Evolutionary conservation across 2,113 vertebrate species (phyloP).

Genomic region (Agapornis roseicollis): DNA sequence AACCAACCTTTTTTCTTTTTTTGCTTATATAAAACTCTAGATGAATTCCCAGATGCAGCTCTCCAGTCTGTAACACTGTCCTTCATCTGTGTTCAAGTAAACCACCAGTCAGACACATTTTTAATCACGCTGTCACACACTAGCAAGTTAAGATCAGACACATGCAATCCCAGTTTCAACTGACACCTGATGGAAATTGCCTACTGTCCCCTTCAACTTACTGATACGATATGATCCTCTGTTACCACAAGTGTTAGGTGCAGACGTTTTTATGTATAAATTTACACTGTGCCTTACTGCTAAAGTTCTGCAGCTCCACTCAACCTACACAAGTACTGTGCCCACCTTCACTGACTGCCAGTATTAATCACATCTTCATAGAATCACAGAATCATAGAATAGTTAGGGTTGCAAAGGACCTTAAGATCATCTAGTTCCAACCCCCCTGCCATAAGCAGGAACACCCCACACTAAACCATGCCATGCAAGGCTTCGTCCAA

Average conservation of each 20-base stretch:
- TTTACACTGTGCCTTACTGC: not conserved
- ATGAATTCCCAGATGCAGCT: not conserved
- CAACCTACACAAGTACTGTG: not conserved
- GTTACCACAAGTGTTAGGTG: not conserved
- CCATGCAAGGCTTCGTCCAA: too few relatives aligned
- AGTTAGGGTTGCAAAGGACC: too few relatives aligned
- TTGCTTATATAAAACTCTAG: not conserved
- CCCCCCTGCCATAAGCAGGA: too few relatives aligned
- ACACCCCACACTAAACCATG: too few relatives aligned
- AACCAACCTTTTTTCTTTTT: not conserved
- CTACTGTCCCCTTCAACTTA: not conserved
- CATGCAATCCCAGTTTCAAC: not conserved
- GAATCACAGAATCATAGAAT: too few relatives aligned
- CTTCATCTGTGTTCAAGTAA: not conserved
- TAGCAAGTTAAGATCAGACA: not conserved
- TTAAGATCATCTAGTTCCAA: too few relatives aligned
- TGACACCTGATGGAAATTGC: not conserved
- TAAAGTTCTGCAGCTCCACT: not conserved
- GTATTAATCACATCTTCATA: not conserved
- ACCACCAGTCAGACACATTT: not conserved
- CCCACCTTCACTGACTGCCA: not conserved
- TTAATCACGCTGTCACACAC: not conserved
- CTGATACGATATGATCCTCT: not conserved
- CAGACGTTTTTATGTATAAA: not conserved
- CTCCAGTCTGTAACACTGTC: not conserved